phyloP scores from a whole-genome alignment of 2,797 vertebrate species.

The Coregonus ussuriensis region DNA sequence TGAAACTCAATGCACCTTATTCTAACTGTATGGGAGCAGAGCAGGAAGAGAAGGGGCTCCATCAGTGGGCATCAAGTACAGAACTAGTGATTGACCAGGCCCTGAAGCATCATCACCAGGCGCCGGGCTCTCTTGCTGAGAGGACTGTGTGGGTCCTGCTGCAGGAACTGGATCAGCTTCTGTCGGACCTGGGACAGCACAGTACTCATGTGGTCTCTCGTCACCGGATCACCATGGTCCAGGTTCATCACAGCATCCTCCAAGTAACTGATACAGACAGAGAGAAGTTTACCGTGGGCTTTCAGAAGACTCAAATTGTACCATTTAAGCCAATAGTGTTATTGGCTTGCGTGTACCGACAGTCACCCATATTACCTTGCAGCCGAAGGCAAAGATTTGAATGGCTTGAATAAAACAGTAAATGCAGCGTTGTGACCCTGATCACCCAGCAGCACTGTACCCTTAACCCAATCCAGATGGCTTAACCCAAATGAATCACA shows the following conservation, averaged over 20 bases:
- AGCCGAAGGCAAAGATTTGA: not conserved
- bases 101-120: slow-evolving; percentile 96
- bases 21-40: not conserved
- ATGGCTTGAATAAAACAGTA: not conserved
- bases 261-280: slow-evolving; percentile 80
- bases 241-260: slow-evolving; percentile 97
- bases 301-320: not conserved
- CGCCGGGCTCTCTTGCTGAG: slow-evolving; percentile 88
- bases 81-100: slow-evolving; percentile 83
- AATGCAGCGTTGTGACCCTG: too few relatives aligned
- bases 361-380: too few relatives aligned
- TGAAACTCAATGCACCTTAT: not conserved
- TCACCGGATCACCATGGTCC: slow-evolving; percentile 94
- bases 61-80: not conserved
- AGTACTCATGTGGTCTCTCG: slow-evolving; percentile 94
- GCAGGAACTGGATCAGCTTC: slow-evolving; percentile 91
- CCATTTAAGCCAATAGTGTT: not conserved
- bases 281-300: not conserved
- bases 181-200: slow-evolving; percentile 92
- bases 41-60: not conserved
- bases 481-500: too few relatives aligned
- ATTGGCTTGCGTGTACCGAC: not conserved
- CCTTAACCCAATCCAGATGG: too few relatives aligned
- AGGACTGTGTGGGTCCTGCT: slow-evolving; percentile 87
- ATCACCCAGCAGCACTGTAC: too few relatives aligned